Evolutionary conservation across 2,888 invertebrate species (phyloP), one percentile per base, ranked within the genome.

Genomic region (Nemotelus nigrinus): DNA sequence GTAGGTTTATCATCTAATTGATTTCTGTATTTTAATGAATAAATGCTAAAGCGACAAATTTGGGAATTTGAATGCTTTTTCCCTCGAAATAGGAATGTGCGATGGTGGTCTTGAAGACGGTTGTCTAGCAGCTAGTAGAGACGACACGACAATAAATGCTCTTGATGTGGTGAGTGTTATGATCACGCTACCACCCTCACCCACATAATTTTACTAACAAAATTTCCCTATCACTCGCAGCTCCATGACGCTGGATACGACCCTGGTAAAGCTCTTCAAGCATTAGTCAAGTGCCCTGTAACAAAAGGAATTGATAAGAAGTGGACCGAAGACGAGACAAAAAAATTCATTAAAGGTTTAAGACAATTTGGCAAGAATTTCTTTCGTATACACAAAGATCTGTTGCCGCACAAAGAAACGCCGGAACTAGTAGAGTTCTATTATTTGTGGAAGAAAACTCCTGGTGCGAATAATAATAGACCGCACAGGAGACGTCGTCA

Each of bases 381-480:
- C 89, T 97, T 97, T 88, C 93, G 97, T 85, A 99, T 99, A 84
- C 92, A 94, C 83, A 98, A 98, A 88, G 99, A 99, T 88, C 90
- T 98, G 82, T 89, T 99, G 82, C 97, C 98, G 77, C 96, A 98
- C 87, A 97, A 98, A 90, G 97, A 98, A 85, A 98, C 98, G 84
- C 94, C 97, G 77, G 98, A 99, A 87, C 89, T 99, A 84, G 98
- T 99, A 76, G 98, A 98, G 87, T 99, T 96, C 89, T 99, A 99
- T 89, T 99, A 99, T 89, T 90, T 98, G 85, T 99, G 99, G 99
- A 99, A 99, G 90, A 99, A 99, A 89, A 98, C 98, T 57, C 97
- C 98, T 41, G 97, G 97, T 83, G 99, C 99, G 80, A 96, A 96
- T 87, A 97, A 96, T 86, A 97, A 97, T 87, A 92, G 98, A 82